phyloP scores from a whole-genome alignment of 2,797 vertebrate genomes.

The Channa striata region DNA sequence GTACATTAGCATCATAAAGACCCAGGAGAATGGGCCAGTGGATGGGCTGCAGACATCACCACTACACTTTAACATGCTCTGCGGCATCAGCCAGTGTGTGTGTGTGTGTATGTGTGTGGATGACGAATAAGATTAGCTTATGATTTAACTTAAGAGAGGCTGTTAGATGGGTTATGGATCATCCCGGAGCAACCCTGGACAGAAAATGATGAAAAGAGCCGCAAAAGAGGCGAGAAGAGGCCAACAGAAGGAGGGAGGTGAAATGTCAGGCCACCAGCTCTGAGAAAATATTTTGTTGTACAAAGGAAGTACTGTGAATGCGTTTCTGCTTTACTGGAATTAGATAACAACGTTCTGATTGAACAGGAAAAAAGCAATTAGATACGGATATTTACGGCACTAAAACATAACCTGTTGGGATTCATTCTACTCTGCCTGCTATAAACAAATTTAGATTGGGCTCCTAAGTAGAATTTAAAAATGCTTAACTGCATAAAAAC shows the following conservation, averaged over 20 bases:
- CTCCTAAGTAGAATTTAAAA: slow-evolving; percentile 71
- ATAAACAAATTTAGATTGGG: slow-evolving; percentile 17
- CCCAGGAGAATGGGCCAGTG: slow-evolving; percentile 78
- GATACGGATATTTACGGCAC: neutral
- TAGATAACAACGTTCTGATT: neutral
- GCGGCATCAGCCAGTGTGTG: slow-evolving; percentile 49
- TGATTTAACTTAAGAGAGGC: slow-evolving; percentile 81
- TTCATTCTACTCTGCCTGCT: neutral
- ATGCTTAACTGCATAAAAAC: slow-evolving; percentile 69
- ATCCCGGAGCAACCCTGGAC: slow-evolving; percentile 61
- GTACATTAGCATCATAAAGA: slow-evolving; percentile 90
- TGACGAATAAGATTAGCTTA: slow-evolving; percentile 79
- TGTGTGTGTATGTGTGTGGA: slow-evolving; percentile 54
- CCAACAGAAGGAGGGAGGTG: slow-evolving; percentile 20
- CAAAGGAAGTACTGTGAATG: neutral
- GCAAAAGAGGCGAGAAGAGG: slow-evolving; percentile 28
- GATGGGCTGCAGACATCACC: slow-evolving; percentile 76
- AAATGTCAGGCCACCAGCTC: slow-evolving; percentile 40
- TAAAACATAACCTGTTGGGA: neutral
- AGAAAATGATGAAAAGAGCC: slow-evolving; percentile 54
- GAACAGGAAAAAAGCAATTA: neutral
- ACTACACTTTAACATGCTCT: slow-evolving; percentile 73
- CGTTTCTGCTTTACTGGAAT: neutral
- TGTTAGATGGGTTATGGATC: slow-evolving; percentile 83
- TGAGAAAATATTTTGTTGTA: slow-evolving; percentile 2